phyloP scores from a whole-genome alignment of 2,888 invertebrate species.

The Falcaria lacertinaria region DNA sequence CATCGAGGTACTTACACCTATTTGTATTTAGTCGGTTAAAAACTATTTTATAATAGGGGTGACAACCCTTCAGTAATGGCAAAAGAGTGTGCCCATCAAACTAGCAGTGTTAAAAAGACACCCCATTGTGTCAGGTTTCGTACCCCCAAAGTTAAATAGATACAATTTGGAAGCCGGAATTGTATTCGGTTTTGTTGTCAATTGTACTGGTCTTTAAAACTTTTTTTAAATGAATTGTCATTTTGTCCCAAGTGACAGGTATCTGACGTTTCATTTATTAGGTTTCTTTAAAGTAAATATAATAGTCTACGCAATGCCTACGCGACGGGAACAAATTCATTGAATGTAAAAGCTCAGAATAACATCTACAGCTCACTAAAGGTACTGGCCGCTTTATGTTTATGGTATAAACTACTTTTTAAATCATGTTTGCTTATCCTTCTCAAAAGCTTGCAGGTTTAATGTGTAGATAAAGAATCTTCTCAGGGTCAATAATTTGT shows the following conservation, averaged over 20 bases:
- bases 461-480: no score
- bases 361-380: no score
- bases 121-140: constrained; percentile 72
- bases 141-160: constrained; percentile 66
- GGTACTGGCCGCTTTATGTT: no score
- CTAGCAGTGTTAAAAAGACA: constrained; percentile 72
- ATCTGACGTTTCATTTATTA: neutral
- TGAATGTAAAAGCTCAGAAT: no score
- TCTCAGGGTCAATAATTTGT: no score
- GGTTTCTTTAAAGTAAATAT: neutral
- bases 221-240: neutral
- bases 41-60: constrained; percentile 23
- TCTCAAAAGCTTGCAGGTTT: no score
- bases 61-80: constrained; percentile 58
- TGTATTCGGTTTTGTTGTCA: constrained; percentile 60
- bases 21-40: neutral
- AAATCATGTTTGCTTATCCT: no score
- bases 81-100: constrained; percentile 58
- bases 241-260: neutral
- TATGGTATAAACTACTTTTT: no score
- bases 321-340: no score
- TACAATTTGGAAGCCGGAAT: constrained; percentile 66
- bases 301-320: no score
- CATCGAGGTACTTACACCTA: neutral
- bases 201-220: constrained; percentile 28